A percentile compares a stretch with the other conserved stretches of the same genome.
Conservation (phyloP, 2,888 invertebrate species). For the Sinodicranocentrus sp. region DNA sequence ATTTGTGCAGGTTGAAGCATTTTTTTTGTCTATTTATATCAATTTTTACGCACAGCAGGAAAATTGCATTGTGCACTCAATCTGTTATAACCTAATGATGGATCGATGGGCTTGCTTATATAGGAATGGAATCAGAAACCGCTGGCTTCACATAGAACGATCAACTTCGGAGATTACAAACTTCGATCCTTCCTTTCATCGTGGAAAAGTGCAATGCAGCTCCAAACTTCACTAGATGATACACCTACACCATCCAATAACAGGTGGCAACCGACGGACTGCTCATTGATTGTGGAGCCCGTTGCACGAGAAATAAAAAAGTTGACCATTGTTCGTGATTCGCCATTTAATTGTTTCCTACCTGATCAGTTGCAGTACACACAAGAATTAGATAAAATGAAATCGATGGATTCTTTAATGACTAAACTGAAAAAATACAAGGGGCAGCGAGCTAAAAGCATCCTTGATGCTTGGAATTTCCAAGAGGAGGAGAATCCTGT, state of each 20-base stretch:
- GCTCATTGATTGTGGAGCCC: constrained; percentile 62
- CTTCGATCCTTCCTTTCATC: constrained; percentile 33
- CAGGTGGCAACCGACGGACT: constrained; percentile 35
- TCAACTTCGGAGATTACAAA: constrained; percentile 19
- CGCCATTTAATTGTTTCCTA: constrained; percentile 50
- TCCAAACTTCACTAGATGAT: background rate
- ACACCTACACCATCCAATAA: constrained; percentile 23
- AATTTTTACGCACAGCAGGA: background rate
- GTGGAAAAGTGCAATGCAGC: constrained; percentile 67
- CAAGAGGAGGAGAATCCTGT: background rate
- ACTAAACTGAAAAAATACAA: constrained; percentile 16
- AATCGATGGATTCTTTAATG: constrained; percentile 21
- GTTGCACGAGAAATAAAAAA: constrained; percentile 32
- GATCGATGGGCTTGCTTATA: background rate
- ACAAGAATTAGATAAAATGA: background rate
- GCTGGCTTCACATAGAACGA: constrained; percentile 28
- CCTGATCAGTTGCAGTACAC: constrained; percentile 25
- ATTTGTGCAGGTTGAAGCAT: constrained; percentile 72
- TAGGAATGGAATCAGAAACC: constrained; percentile 74
- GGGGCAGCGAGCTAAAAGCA: background rate
- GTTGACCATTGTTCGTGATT: constrained; percentile 40
- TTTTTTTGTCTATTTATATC: background rate
- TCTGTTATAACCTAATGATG: no score
- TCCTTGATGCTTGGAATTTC: constrained; percentile 55
- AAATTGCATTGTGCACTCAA: no score